phyloP scores from a whole-genome alignment of 2,888 invertebrate species.

The Mesoligia furuncula region DNA sequence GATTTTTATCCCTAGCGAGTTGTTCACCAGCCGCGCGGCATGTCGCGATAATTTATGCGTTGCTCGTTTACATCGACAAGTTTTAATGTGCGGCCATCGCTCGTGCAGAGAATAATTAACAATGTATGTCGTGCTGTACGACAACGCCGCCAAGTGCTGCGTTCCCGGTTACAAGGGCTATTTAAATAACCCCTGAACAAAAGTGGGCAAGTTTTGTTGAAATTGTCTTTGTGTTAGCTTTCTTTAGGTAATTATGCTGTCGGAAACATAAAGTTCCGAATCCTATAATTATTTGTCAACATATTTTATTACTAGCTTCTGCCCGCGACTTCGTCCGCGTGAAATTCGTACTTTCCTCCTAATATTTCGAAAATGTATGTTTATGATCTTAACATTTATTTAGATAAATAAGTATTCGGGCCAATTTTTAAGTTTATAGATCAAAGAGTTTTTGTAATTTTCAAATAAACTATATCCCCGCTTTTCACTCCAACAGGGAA shows the following conservation, averaged over 20 bases:
- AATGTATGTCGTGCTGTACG: conserved; percentile 51
- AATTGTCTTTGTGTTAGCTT: conserved; percentile 34
- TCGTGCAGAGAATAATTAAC: conserved; percentile 67
- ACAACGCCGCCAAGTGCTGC: conserved; percentile 13
- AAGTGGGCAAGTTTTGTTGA: conserved; percentile 32
- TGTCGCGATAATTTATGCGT: conserved; percentile 69
- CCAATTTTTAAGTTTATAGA: too few relatives aligned
- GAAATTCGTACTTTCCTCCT: too few relatives aligned
- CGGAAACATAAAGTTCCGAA: conserved; percentile 30
- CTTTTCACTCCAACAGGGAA: too few relatives aligned
- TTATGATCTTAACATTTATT: too few relatives aligned
- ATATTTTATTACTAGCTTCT: conserved; percentile 4
- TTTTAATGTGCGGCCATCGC: conserved; percentile 69
- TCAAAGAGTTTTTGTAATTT: too few relatives aligned
- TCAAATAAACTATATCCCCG: too few relatives aligned
- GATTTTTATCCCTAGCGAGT: conserved; percentile 11
- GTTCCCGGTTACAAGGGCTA: conserved; percentile 18
- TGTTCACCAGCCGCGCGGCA: conserved; percentile 9
- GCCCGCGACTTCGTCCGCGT: too few relatives aligned
- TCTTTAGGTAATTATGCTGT: conserved; percentile 43
- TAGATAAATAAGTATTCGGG: too few relatives aligned
- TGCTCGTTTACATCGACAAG: conserved; percentile 69
- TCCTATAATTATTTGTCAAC: conserved; percentile 20
- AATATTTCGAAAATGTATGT: too few relatives aligned
- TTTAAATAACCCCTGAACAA: conserved; percentile 39